phyloP scores from a whole-genome alignment of 2,113 vertebrate species.

The Machaerirhynchus nigripectus region DNA sequence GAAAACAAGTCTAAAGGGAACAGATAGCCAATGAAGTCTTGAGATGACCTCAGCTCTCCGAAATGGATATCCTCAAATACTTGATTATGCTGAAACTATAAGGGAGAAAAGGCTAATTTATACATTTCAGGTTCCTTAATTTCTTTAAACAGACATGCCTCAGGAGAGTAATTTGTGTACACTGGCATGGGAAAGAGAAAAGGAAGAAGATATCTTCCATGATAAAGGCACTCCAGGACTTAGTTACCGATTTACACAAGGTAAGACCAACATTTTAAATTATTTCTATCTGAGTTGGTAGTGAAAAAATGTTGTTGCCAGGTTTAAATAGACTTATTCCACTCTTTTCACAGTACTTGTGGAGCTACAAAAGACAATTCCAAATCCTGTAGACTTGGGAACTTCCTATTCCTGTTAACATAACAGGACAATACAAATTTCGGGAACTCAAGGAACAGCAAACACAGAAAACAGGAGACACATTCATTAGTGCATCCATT shows the following conservation, averaged over 20 bases:
- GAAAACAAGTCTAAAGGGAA: not conserved
- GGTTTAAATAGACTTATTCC: not conserved
- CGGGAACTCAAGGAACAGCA: not conserved
- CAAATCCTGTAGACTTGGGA: not conserved
- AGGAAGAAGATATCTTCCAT: not conserved
- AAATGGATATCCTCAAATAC: not conserved
- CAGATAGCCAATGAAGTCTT: not conserved
- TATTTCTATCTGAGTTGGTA: not conserved
- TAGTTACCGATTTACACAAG: not conserved
- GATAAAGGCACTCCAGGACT: not conserved
- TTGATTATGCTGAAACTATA: not conserved
- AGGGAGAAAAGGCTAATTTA: not conserved
- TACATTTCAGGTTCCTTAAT: not conserved
- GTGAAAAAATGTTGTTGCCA: not conserved
- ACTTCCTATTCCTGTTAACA: not conserved
- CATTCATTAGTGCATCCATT: not conserved
- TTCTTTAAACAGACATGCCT: not conserved
- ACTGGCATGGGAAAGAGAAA: not conserved
- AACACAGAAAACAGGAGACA: not conserved
- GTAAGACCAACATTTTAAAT: not conserved
- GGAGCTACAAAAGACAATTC: not conserved
- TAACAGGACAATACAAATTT: not conserved
- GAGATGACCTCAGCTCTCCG: not conserved
- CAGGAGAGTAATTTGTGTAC: not conserved
- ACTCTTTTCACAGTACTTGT: not conserved